Percentiles rank a stretch among this genome's conserved stretches.
Conservation (phyloP, 2,888 invertebrate genomes). For the Yponomeuta cagnagella region DNA sequence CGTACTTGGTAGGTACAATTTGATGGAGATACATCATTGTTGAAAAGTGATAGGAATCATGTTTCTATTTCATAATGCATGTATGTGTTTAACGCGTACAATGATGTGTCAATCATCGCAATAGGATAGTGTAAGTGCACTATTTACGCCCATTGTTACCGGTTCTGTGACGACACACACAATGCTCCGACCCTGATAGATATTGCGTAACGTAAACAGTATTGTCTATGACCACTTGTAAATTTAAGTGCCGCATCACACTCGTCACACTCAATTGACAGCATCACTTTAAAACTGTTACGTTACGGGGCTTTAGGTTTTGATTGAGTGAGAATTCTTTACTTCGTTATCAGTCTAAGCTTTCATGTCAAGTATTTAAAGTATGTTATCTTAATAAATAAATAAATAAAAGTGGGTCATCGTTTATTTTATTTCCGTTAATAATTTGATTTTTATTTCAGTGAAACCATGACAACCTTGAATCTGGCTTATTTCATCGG, state of each 20-base stretch:
- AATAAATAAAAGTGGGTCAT: background rate
- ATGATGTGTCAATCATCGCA: constrained; percentile 10
- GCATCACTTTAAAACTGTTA: background rate
- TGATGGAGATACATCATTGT: background rate
- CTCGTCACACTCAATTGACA: background rate
- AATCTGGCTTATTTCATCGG: background rate
- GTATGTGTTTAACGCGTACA: constrained; percentile 1
- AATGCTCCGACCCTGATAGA: background rate
- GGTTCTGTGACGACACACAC: constrained; percentile 1
- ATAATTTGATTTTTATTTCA: background rate
- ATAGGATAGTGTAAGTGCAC: constrained; percentile 10
- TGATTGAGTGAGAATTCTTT: background rate
- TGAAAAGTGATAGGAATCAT: constrained; percentile 1
- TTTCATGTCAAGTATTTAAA: background rate
- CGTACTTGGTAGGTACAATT: background rate
- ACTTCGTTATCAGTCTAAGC: background rate
- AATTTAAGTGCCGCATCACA: background rate
- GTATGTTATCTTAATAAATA: background rate
- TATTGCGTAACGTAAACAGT: background rate
- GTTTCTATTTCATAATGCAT: constrained; percentile 11
- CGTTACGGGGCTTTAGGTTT: background rate
- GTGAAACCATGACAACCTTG: background rate
- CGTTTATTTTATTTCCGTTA: background rate
- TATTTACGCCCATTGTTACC: constrained; percentile 8
- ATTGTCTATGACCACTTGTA: constrained; percentile 6